Base-by-base conservation (phyloP, 2,113 vertebrate genomes). In the Astatotilapia flaviijosephi region DNA sequence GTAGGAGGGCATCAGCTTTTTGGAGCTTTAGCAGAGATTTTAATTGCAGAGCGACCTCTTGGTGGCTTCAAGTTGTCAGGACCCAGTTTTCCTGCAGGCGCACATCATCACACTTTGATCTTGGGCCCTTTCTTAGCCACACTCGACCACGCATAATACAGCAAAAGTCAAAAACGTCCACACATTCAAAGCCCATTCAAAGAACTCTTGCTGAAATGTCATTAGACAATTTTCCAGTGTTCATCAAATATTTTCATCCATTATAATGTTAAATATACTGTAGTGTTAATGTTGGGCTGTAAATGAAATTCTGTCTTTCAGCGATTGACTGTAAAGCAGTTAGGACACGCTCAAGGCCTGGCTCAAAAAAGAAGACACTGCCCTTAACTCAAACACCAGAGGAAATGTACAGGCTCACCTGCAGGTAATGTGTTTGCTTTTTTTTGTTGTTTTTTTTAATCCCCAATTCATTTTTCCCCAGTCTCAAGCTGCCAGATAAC, bases 331-430 rank as follows among this genome's bases (percentile, higher is more conserved):
- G 98, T 97, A 99, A 99, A 94, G 97, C 97, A 89, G 98, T 97
- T 94, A 98, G 98, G 95, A 97, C 97, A 88, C 97, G 98, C 92
- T 99, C 98, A 91, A 97, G 98, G 96, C 98, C 98, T 77, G 97
- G 98, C 94, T 97, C 98, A 90, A 99, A 99, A 96, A 99, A 99
- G 96, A 99, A 99, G 96, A 96, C 97, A 91, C 94, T 97, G 93
- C 95, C 97, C 2, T 96, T 98, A 96, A 96, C 97, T 94, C 98
- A 99, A 92, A 97, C 97, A 87, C 97, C 98, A 95, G 98, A 99
- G 94, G 98, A 99, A 96, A 98, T 98, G 96, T 99, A 99, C 96
- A 97, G 98, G 95, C 97, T 99, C 88, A 98, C 98, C 94, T 99
- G 98, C 98, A 99, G 98, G 98, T 99, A 90, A 53, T 19, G 6